Evolutionary conservation across 2,113 vertebrate species (phyloP), one percentile per base, ranked within the genome.

Genomic region (Triplophysa rosa): DNA sequence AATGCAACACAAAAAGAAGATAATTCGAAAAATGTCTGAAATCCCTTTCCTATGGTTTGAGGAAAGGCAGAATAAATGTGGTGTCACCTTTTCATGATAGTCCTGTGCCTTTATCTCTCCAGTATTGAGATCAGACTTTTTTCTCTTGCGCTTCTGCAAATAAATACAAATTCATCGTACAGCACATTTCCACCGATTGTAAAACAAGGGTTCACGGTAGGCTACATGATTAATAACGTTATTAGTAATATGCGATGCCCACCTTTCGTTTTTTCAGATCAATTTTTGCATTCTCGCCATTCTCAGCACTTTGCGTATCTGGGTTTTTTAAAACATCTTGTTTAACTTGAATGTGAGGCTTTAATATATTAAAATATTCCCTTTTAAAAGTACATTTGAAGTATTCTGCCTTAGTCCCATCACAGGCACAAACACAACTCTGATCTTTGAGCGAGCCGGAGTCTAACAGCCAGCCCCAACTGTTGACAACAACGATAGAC

Each of bases 31-130:
- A 29, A 29, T 29, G 26, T 29, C 26, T 29, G 26, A 42, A 42
- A 45, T 45, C 42, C 1, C 9, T 45, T 45, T 45, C 42, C 11
- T 45, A 45, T 45, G 42, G 42, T 45, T 12, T 2, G 2, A 12
- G n/a, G n/a, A n/a, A n/a, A n/a, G 11, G 40, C 40, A 10, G 40
- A 42, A 42, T 45, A 12, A 45, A 12, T 12, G 8, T 45, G 63
- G 16, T 45, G 29, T 66, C 86, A 97, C 96, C 93, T 94, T 95
- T 80, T 89, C 88, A 81, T 99, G 97, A 78, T 95, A 96, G 77
- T 90, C 89, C 81, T 93, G 89, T 10, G 93, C 93, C 88, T 98
- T 95, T 45, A 94, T 75, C 84, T 98, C 96, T 1, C 96, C 97
- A 87, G 95, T 94, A 90, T 98, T 99, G 72, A 95, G 93, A 37